phyloP scores from a whole-genome alignment of 2,113 vertebrate species.

The Elaphurus davidianus region DNA sequence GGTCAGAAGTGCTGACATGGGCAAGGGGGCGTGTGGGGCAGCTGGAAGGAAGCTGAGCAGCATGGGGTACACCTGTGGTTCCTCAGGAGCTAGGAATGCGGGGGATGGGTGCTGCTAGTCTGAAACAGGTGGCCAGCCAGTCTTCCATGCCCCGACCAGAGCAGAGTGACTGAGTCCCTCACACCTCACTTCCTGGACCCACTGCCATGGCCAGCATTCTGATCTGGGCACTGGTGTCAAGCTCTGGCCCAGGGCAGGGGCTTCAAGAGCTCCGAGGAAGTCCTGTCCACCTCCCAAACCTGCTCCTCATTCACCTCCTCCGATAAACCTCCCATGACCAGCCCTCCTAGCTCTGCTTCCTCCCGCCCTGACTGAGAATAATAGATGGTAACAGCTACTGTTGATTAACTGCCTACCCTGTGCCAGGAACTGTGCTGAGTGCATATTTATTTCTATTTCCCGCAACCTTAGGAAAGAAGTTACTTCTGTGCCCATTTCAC shows the following conservation, averaged over 20 bases:
- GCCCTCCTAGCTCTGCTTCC: not conserved
- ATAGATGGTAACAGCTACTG: no score
- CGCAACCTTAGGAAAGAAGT: not conserved
- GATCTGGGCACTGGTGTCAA: not conserved
- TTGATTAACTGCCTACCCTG: not conserved
- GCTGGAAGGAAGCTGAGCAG: not conserved
- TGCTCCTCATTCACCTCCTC: not conserved
- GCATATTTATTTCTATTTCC: not conserved
- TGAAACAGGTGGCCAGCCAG: not conserved
- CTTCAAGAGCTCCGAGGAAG: not conserved
- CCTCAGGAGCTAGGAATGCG: conserved; percentile 42
- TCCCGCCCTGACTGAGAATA: not conserved
- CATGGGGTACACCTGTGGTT: not conserved
- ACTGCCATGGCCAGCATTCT: not conserved
- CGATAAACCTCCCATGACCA: not conserved
- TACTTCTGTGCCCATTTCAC: not conserved
- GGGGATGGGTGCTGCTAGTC: not conserved
- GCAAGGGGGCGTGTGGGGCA: accelerated
- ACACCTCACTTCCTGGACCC: not conserved
- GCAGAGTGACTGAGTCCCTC: not conserved
- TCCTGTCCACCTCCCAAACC: not conserved
- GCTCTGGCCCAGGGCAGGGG: not conserved
- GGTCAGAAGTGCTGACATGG: not conserved
- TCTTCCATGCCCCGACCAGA: not conserved
- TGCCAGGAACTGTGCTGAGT: not conserved